Evolutionary conservation across 1,140 invertebrate species (phyloP), one percentile per base, ranked within the genome.

Genomic region (Maconellicoccus hirsutus): DNA sequence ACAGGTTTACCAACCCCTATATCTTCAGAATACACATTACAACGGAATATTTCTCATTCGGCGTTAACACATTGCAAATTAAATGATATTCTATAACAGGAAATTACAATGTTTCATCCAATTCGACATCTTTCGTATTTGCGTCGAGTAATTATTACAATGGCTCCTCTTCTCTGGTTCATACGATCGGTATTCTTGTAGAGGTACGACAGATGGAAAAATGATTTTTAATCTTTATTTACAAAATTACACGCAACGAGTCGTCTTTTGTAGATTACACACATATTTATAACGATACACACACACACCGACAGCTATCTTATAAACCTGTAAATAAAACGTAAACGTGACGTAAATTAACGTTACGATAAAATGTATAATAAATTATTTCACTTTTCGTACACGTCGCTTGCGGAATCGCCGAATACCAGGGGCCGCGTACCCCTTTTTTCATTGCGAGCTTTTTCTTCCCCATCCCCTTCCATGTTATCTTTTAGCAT

Each of bases 291-390:
- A 33, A 33, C 29, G 12, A 33, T 33, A 33, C 29, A 33, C 29
- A 33, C n/a, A 52, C 42, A 19, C 42, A 16, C 42, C 42, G 42
- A 6, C 42, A 14, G n/a, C 6, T 52, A 52, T 52, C 42, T 52
- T 52, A 52, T 52, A 52, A 52, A 52, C 42, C 42, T 52, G 42
- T 52, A 52, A 52, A 52, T 52, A 52, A 52, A 52, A 52, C 42
- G 42, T 19, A 52, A 52, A 52, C 42, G 42, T 52, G 42, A 52
- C 16, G 42, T 52, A 52, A 52, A 52, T 52, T 52, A 52, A 52
- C 42, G 42, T 16, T 52, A 52, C 42, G 42, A 52, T 52, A 52
- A 52, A 52, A 52, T 16, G 42, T 19, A 52, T 19, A 52, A 52
- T 52, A 52, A 52, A 52, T 52, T 52, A 52, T 52, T 52, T 52